Conservation (phyloP, 2,888 invertebrate species). For the Drosophila algonquin region DNA sequence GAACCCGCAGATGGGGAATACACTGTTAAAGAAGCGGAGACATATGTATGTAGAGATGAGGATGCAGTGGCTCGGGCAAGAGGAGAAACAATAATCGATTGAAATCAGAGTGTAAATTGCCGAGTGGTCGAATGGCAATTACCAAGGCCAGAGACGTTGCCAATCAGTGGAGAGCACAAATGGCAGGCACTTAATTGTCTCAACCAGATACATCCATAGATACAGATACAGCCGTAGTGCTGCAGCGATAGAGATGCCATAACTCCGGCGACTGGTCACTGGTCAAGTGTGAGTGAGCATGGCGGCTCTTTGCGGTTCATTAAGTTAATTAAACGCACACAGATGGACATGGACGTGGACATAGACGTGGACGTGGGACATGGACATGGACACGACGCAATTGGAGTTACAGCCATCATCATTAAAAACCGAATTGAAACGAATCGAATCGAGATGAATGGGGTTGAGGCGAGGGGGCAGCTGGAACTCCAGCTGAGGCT, state of each 20-base stretch:
- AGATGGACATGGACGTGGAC: constrained; percentile 4
- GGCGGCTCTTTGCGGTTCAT: constrained; percentile 62
- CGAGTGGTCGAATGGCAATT: constrained; percentile 53
- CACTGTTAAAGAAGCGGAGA: constrained; percentile 1
- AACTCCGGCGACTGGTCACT: constrained; percentile 16
- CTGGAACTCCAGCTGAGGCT: constrained; percentile 18
- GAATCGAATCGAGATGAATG: neutral
- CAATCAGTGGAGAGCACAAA: constrained; percentile 60
- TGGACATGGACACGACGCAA: constrained; percentile 40
- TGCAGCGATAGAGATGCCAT: constrained; percentile 37
- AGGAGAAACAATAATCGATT: constrained; percentile 18
- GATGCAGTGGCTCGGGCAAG: too few relatives aligned
- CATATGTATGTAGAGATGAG: too few relatives aligned
- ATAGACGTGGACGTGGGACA: constrained; percentile 9
- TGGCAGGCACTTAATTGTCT: constrained; percentile 73
- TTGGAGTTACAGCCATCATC: constrained; percentile 69
- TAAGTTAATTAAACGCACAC: constrained; percentile 71
- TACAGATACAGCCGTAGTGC: constrained; percentile 4
- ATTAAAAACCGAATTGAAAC: constrained; percentile 57
- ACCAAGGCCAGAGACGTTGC: constrained; percentile 53
- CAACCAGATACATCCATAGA: constrained; percentile 38
- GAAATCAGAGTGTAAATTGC: constrained; percentile 79
- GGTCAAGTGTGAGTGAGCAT: constrained; percentile 39
- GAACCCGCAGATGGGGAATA: constrained; percentile 47
- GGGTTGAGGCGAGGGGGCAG: neutral